Conservation (phyloP, 2,888 invertebrate genomes). For the Hololepta plana region DNA sequence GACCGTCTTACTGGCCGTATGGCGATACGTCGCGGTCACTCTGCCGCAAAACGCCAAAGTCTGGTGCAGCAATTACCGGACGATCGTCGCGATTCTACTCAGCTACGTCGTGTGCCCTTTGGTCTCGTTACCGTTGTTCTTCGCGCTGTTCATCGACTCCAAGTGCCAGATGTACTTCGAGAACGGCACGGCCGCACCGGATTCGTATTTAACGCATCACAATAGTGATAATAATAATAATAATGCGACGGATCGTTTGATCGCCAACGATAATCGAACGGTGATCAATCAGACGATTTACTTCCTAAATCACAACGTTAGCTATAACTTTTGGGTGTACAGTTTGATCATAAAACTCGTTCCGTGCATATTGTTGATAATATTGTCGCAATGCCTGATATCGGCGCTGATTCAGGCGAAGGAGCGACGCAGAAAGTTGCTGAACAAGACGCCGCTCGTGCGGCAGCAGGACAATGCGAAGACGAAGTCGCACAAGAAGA, state of each 20-base stretch:
- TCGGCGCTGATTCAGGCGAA: constrained; percentile 65
- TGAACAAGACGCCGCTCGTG: constrained; percentile 29
- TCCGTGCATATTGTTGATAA: constrained; percentile 74
- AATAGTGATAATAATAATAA: too few relatives aligned
- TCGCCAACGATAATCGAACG: constrained; percentile 9
- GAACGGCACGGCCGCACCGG: constrained; percentile 24
- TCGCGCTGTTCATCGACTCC: constrained; percentile 55
- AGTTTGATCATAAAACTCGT: constrained; percentile 83
- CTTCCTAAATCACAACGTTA: too few relatives aligned
- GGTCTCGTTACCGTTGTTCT: constrained; percentile 66
- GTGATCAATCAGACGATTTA: constrained; percentile 15
- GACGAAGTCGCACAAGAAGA: constrained; percentile 19
- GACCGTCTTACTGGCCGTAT: constrained; percentile 81
- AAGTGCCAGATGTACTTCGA: constrained; percentile 32
- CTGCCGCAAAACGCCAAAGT: constrained; percentile 62
- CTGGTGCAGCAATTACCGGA: constrained; percentile 68
- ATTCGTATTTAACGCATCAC: too few relatives aligned
- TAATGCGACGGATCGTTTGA: too few relatives aligned
- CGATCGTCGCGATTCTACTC: constrained; percentile 52
- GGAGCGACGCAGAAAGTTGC: constrained; percentile 48
- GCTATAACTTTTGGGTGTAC: constrained; percentile 78
- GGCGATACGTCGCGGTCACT: constrained; percentile 77
- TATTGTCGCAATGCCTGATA: constrained; percentile 61
- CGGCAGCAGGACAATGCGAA: constrained; percentile 16
- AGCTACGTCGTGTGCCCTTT: constrained; percentile 71